A percentile compares a stretch with the other conserved stretches of the same genome.
phyloP scores from a whole-genome alignment of 1,140 invertebrate species.

The Ericerus pela region DNA sequence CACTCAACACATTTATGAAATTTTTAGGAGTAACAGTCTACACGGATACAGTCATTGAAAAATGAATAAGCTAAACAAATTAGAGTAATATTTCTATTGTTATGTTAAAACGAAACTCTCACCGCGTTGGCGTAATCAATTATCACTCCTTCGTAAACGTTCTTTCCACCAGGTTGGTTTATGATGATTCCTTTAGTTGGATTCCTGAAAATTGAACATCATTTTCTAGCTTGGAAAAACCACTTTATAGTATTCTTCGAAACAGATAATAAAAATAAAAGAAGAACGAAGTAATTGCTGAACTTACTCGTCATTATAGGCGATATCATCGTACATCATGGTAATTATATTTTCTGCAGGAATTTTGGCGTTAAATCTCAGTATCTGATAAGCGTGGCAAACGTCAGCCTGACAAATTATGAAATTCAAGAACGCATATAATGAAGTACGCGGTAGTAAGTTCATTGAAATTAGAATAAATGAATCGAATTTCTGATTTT shows the following conservation, averaged over 20 bases:
- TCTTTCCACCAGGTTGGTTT: conserved; percentile 18
- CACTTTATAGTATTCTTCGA: neutral
- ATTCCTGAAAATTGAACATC: conserved; percentile 15
- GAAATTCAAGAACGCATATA: neutral
- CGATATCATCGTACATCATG: conserved; percentile 51
- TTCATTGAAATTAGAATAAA: neutral
- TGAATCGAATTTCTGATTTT: neutral
- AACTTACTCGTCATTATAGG: conserved; percentile 35
- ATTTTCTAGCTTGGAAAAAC: neutral
- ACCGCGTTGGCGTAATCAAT: conserved; percentile 20
- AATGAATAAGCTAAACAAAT: neutral
- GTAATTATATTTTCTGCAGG: conserved; percentile 42
- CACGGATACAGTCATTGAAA: too few species aligned
- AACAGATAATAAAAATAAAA: neutral
- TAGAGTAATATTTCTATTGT: neutral
- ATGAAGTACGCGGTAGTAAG: neutral
- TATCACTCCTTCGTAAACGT: conserved; percentile 20
- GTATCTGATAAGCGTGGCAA: conserved; percentile 45
- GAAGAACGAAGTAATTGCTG: neutral
- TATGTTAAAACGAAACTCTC: neutral
- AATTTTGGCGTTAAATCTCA: conserved; percentile 38
- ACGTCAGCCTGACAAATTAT: conserved; percentile 40
- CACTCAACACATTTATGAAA: conserved; percentile 16
- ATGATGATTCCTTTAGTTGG: conserved; percentile 17
- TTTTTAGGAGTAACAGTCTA: conserved; percentile 16